phyloP scores from a whole-genome alignment of 2,888 invertebrate species.

The Himalopsyche anomala region DNA sequence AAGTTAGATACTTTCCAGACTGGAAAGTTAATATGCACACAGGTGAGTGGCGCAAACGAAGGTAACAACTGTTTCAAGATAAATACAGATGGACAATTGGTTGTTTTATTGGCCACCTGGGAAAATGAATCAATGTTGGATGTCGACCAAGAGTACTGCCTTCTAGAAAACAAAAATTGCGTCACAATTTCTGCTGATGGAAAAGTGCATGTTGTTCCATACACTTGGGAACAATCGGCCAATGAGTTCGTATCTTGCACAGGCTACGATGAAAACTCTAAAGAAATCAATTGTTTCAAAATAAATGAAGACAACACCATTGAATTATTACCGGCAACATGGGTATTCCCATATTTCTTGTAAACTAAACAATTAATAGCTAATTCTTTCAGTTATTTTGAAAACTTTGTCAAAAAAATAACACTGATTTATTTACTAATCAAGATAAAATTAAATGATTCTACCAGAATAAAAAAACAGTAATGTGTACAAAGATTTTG shows the following conservation, averaged over 20 bases:
- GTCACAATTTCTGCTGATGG: not conserved
- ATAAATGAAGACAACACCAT: not conserved
- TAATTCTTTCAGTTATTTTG: too few relatives aligned
- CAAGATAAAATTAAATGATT: too few relatives aligned
- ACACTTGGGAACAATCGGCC: not conserved
- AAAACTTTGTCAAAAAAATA: too few relatives aligned
- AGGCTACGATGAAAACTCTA: not conserved
- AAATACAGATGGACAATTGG: not conserved
- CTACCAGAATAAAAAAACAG: too few relatives aligned
- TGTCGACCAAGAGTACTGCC: not conserved
- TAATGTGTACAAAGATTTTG: too few relatives aligned
- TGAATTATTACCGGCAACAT: not conserved
- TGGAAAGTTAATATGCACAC: not conserved
- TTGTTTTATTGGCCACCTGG: not conserved
- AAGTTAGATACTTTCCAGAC: not conserved
- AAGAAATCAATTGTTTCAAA: conserved; percentile 3
- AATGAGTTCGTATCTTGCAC: not conserved
- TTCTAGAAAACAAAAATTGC: not conserved
- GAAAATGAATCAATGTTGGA: not conserved
- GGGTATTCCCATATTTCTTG: conserved; percentile 2
- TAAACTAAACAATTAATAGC: not conserved
- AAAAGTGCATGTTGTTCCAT: not conserved
- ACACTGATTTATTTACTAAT: too few relatives aligned
- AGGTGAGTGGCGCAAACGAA: not conserved
- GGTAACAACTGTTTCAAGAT: not conserved